Conservation (phyloP, 2,113 vertebrate species). For the Callospermophilus lateralis region DNA sequence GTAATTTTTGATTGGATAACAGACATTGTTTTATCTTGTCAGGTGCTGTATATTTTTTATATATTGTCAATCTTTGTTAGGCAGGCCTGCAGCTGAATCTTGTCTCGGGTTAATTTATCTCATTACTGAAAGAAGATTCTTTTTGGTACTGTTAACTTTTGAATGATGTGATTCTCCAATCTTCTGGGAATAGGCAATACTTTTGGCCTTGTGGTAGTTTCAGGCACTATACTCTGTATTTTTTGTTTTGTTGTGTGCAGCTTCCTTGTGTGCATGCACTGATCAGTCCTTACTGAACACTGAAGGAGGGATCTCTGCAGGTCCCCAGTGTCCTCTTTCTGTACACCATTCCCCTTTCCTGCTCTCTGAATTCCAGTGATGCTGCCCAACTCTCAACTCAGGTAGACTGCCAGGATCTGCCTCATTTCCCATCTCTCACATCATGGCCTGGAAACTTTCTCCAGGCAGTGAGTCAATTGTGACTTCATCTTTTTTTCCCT, state of each 20-base stretch:
- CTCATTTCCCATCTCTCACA: background rate
- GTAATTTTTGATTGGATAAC: background rate
- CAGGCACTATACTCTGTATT: background rate
- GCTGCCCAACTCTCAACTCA: background rate
- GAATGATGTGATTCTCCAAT: background rate
- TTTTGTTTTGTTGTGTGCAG: background rate
- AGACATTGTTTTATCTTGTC: background rate
- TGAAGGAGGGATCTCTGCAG: background rate
- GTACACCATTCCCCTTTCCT: background rate
- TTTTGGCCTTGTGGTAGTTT: background rate
- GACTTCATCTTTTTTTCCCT: background rate
- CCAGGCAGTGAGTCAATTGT: background rate
- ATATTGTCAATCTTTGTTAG: background rate
- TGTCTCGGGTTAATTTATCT: background rate
- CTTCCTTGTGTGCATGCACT: background rate
- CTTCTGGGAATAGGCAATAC: background rate
- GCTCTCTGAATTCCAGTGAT: background rate
- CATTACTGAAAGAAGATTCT: background rate
- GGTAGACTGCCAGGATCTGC: background rate
- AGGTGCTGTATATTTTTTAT: background rate
- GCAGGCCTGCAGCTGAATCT: background rate
- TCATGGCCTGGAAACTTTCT: background rate
- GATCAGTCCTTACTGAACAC: background rate
- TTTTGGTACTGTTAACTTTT: conserved; percentile 14
- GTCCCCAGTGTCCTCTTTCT: background rate